Base-by-base conservation (phyloP, 37 sponge, comb jelly and placozoan species). In the Halichondria panicea region DNA sequence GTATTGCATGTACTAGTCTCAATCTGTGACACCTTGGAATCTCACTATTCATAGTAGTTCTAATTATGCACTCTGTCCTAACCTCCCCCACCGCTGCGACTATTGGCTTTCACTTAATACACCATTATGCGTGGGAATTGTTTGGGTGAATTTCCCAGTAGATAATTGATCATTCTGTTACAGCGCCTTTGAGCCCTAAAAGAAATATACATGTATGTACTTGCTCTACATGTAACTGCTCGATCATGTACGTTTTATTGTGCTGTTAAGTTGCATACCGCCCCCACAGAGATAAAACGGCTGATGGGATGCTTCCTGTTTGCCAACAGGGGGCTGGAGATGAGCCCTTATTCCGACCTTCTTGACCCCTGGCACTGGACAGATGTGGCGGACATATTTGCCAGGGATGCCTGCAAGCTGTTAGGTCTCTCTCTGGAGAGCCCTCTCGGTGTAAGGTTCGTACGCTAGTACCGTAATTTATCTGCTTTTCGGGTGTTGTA, bases 291-390 rank as follows among this genome's bases (percentile, higher is more conserved):
- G 56, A 75, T 93, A 38, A 89, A 93, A 48, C 68, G 79, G 43
- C 65, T 93, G 45, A 93, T 93, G 94, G 94, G 90, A 0, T 89
- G 87, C 59, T 79, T 93, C 13, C 77, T 84, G 22, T 93, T 80
- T 65, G 37, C 31, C 50, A 74, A 81, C 27, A 53, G 80, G 44
- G 94, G 91, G 9, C 75, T 93, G 13, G 62, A 74, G 68, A 46
- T 71, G 24, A 86, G 84, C 54, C 94, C 94, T 0, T 93, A 93
- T 48, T 28, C 80, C 13, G 86, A 85, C 65, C 83, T 93, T 12
- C 83, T 93, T 42, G 86, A 89, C 50, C 86, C 86, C 66, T 83
- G 82, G 79, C 78, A 84, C 57, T 93, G 90, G 90, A 88, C 71
- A 1, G 94, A 93, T 59, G 91, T 85, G 25, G 81, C 80, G 1